Conservation (phyloP, 2,113 vertebrate genomes). For the Vulpes ferrilata region DNA sequence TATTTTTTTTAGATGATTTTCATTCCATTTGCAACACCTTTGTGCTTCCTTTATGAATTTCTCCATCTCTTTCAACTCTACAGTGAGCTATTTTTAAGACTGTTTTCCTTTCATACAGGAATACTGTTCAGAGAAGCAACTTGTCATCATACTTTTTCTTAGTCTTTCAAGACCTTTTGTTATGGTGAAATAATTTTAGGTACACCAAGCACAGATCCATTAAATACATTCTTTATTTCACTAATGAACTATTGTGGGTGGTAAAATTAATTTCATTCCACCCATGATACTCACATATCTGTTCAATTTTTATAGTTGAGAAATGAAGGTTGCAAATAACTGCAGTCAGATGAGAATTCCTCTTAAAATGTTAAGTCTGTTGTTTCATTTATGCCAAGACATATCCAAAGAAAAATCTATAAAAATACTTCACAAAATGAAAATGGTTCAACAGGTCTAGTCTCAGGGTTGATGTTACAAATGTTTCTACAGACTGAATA, state of each 20-base stretch:
- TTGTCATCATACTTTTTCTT: slow-evolving; percentile 83
- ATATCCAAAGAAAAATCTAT: slow-evolving; percentile 68
- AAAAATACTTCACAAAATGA: slow-evolving; percentile 67
- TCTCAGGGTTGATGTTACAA: slow-evolving; percentile 16
- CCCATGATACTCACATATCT: slow-evolving; percentile 73
- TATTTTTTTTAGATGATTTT: slow-evolving; percentile 63
- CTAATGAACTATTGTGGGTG: slow-evolving; percentile 86
- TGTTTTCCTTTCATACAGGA: slow-evolving; percentile 71
- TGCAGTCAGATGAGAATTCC: slow-evolving; percentile 71
- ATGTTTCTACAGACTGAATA: background rate
- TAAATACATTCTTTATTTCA: slow-evolving; percentile 80
- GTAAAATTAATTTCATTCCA: slow-evolving; percentile 85
- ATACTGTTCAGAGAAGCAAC: slow-evolving; percentile 81
- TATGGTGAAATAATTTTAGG: slow-evolving; percentile 83
- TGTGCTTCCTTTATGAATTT: slow-evolving; percentile 57
- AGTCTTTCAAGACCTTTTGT: slow-evolving; percentile 85
- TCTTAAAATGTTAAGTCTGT: slow-evolving; percentile 67
- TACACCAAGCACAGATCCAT: slow-evolving; percentile 81
- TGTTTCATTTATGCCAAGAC: slow-evolving; percentile 74
- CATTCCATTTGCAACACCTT: slow-evolving; percentile 66
- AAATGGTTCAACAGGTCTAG: slow-evolving; percentile 71
- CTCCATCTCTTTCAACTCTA: slow-evolving; percentile 64
- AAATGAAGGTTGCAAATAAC: slow-evolving; percentile 75
- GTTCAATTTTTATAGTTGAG: slow-evolving; percentile 77
- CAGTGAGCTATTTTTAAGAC: slow-evolving; percentile 59